These are phyloP conservation scores for Caenorhabditis zanzibari DNA, from an alignment of 2,888 invertebrate species.

Conservation along the genomic window DNA sequence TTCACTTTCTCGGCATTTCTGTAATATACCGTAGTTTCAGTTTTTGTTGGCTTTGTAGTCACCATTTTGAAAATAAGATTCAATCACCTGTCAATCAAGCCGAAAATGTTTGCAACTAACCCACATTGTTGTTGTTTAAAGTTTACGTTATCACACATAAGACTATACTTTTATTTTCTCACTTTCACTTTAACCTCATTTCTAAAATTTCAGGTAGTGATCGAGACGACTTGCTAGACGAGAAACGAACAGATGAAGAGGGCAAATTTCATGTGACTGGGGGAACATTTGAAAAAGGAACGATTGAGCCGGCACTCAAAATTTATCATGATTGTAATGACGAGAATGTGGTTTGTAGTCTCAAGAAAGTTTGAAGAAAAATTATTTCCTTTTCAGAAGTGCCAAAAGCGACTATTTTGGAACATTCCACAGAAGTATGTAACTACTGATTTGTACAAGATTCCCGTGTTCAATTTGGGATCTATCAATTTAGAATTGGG, in stretches of 20 bases:
- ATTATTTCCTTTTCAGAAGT: slow-evolving; percentile 44
- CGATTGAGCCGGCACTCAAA: slow-evolving; percentile 64
- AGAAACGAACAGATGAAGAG: slow-evolving; percentile 61
- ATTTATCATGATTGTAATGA: slow-evolving; percentile 72
- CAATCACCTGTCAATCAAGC: no score
- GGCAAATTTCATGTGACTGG: slow-evolving; percentile 66
- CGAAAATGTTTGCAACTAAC: no score
- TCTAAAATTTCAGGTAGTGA: slow-evolving; percentile 44
- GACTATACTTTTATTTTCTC: no score
- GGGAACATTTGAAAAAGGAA: slow-evolving; percentile 53
- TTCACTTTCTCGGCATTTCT: no score
- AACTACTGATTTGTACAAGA: slow-evolving; percentile 35
- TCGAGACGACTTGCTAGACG: slow-evolving; percentile 64
- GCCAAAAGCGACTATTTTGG: slow-evolving; percentile 61
- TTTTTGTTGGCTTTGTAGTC: no score
- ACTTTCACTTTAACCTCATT: background rate
- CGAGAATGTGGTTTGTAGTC: slow-evolving; percentile 44
- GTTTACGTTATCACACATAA: no score
- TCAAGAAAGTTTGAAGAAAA: background rate
- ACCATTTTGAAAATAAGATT: no score
- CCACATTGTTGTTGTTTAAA: no score
- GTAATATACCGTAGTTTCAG: no score
- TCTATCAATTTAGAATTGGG: slow-evolving; percentile 57
- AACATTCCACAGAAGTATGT: slow-evolving; percentile 54
- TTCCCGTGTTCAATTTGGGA: slow-evolving; percentile 56